Percentiles rank a stretch among this genome's conserved stretches.
These are phyloP conservation scores for Chrysomela aeneicollis DNA, from an alignment of 2,888 invertebrate species.

Conservation along the genomic window DNA sequence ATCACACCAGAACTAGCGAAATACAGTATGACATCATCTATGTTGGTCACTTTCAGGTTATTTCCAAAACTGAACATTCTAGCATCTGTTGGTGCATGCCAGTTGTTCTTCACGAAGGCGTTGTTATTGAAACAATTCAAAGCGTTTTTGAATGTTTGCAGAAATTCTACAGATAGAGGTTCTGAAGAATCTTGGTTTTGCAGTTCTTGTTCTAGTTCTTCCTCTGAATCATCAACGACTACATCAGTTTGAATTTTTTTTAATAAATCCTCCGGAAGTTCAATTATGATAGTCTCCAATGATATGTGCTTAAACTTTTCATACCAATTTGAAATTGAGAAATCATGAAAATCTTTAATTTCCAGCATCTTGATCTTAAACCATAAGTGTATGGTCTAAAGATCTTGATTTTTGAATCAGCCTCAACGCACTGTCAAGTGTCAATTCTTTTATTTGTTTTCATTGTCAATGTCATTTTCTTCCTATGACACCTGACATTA, in stretches of 20 bases:
- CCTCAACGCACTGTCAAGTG: too few species aligned
- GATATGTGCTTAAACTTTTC: slow-evolving; percentile 51
- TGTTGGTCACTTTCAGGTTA: slow-evolving; percentile 51
- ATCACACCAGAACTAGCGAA: slow-evolving; percentile 54
- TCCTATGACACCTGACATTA: too few species aligned
- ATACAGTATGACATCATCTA: slow-evolving; percentile 54
- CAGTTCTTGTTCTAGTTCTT: slow-evolving; percentile 18
- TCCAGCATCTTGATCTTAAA: slow-evolving; percentile 43
- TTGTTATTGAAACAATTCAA: slow-evolving; percentile 49
- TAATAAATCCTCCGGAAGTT: slow-evolving; percentile 50
- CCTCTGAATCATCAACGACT: slow-evolving; percentile 42
- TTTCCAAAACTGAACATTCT: slow-evolving; percentile 57
- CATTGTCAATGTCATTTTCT: too few species aligned
- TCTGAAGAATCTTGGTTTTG: not conserved
- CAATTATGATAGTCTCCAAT: slow-evolving; percentile 51
- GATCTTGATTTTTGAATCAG: too few species aligned
- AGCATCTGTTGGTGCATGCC: slow-evolving; percentile 59
- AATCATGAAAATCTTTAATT: slow-evolving; percentile 54
- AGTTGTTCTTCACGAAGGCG: slow-evolving; percentile 58
- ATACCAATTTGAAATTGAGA: slow-evolving; percentile 56
- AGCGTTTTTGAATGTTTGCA: slow-evolving; percentile 50
- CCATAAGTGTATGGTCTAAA: too few species aligned
- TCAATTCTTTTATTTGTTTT: too few species aligned
- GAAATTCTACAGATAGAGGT: slow-evolving; percentile 37
- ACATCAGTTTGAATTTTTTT: slow-evolving; percentile 46